Conservation (phyloP, 2,113 vertebrate genomes). For the Dicerorhinus sumatrensis region DNA sequence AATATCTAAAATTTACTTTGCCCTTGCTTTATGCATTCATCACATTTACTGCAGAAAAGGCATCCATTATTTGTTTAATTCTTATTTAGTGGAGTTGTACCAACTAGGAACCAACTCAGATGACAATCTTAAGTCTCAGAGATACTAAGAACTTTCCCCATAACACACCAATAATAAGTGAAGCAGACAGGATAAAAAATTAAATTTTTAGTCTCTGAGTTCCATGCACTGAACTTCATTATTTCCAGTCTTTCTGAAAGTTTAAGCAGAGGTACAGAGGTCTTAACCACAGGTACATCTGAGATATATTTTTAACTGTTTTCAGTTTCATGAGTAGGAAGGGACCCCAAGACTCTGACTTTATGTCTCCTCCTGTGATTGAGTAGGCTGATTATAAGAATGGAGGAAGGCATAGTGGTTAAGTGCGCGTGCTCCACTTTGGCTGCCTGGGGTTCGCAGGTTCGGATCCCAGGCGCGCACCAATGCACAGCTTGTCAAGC, state of each 20-base stretch:
- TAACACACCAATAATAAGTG: background rate
- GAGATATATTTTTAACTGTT: background rate
- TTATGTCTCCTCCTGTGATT: background rate
- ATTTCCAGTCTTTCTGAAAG: background rate
- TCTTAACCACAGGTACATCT: background rate
- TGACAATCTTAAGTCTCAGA: background rate
- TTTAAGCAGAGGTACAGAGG: background rate
- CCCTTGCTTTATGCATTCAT: background rate
- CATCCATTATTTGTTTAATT: background rate
- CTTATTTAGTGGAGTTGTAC: background rate
- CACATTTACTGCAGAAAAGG: background rate
- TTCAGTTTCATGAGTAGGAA: background rate
- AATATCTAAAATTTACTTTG: background rate
- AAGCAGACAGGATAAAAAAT: background rate
- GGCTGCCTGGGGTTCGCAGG: too few relatives aligned
- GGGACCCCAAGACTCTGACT: too few relatives aligned
- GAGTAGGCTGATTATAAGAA: background rate
- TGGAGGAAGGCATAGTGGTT: background rate
- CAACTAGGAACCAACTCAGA: background rate
- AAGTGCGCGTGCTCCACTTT: too few relatives aligned
- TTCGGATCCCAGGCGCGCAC: too few relatives aligned
- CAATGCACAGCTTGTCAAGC: too few relatives aligned
- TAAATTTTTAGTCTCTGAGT: background rate
- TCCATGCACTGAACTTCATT: background rate
- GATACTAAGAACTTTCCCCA: background rate